phyloP scores from a whole-genome alignment of 2,113 vertebrate species.

The Menidia beryllina region DNA sequence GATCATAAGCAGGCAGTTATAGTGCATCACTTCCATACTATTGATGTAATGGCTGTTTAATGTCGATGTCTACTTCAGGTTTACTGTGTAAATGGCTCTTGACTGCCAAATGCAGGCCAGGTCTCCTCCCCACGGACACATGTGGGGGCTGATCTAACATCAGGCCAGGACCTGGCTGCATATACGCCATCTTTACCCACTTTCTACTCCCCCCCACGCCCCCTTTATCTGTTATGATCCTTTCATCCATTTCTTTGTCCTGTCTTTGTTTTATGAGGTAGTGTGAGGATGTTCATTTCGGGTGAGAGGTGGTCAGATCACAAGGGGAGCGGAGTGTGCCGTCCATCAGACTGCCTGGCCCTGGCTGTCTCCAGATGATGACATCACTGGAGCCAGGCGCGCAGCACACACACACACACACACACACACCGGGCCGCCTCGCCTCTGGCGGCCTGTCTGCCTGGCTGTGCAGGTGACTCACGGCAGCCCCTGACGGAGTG shows the following conservation, averaged over 20 bases:
- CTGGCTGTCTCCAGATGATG: slow-evolving; percentile 72
- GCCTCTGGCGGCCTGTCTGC: slow-evolving; percentile 71
- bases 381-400: slow-evolving; percentile 80
- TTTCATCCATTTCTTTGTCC: slow-evolving; percentile 55
- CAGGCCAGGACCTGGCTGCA: slow-evolving; percentile 60
- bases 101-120: slow-evolving; percentile 60
- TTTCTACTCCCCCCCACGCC: slow-evolving; percentile 5
- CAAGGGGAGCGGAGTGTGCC: slow-evolving; percentile 74
- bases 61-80: slow-evolving; percentile 57
- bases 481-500: slow-evolving; percentile 67
- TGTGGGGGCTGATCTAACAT: slow-evolving; percentile 51
- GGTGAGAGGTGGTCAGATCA: slow-evolving; percentile 57
- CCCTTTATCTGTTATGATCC: slow-evolving; percentile 8
- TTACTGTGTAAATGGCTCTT: slow-evolving; percentile 68
- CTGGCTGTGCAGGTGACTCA: slow-evolving; percentile 75
- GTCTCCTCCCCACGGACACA: slow-evolving; percentile 59
- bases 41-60: slow-evolving; percentile 79
- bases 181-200: slow-evolving; percentile 28
- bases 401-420: slow-evolving; percentile 25
- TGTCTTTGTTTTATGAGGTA: slow-evolving; percentile 66
- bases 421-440: slow-evolving; percentile 56
- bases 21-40: slow-evolving; percentile 53
- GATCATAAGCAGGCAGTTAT: slow-evolving; percentile 64
- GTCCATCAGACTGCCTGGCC: slow-evolving; percentile 70
- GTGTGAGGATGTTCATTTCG: slow-evolving; percentile 47